These are phyloP conservation scores for Channallabes apus DNA, from an alignment of 2,797 vertebrate species.

Conservation along the genomic window DNA sequence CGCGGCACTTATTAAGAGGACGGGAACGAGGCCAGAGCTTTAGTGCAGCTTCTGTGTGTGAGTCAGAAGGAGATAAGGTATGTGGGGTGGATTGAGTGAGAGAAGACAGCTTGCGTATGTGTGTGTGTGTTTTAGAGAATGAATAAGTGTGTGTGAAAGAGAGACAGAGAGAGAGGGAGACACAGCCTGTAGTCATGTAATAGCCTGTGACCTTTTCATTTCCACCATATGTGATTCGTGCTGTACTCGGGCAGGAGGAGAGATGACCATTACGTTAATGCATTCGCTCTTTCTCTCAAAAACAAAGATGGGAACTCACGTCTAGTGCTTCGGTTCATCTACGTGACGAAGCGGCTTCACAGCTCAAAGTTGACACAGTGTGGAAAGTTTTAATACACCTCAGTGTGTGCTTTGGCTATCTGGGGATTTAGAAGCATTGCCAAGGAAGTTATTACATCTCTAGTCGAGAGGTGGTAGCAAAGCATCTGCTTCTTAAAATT, in stretches of 20 bases:
- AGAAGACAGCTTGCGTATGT: conserved; percentile 7
- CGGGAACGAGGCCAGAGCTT: conserved; percentile 38
- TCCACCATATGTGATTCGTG: conserved; percentile 40
- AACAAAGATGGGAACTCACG: not conserved
- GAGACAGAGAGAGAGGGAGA: conserved; percentile 18
- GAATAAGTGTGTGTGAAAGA: not conserved
- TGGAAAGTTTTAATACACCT: not conserved
- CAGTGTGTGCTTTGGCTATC: not conserved
- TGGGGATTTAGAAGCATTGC: not conserved
- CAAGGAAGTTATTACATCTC: not conserved
- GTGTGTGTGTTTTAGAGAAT: conserved; percentile 8
- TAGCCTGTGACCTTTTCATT: conserved; percentile 55
- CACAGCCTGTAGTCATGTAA: conserved; percentile 36
- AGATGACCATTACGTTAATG: conserved; percentile 38
- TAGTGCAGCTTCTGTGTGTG: conserved; percentile 24
- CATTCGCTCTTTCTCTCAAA: conserved; percentile 12
- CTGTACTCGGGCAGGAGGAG: conserved; percentile 29
- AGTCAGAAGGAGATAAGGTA: conserved; percentile 5
- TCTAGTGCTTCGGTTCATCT: not conserved
- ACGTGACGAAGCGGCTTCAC: not conserved
- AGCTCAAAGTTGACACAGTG: too few species aligned
- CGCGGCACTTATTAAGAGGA: conserved; percentile 51
- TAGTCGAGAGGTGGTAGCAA: not conserved
- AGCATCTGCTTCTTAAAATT: not conserved
- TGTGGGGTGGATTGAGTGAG: not conserved